Evolutionary conservation across 2,888 invertebrate species (phyloP), one percentile per base, ranked within the genome.

Genomic region (Cheilosia impressa): DNA sequence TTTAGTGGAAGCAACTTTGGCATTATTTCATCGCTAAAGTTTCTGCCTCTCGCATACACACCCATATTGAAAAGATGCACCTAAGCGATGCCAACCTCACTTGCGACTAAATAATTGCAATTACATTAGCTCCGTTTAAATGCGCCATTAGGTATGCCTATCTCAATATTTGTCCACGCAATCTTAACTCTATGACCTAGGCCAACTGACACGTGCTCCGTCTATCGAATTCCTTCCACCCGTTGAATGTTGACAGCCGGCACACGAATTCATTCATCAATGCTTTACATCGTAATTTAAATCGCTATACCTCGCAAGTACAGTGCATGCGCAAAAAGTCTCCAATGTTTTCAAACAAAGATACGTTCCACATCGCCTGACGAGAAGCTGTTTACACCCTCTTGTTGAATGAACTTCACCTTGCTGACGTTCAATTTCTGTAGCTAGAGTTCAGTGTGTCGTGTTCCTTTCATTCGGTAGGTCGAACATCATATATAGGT

Each of bases 261-360:
- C 34, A 68, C 15, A n/a, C 19, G 27, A 72, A 66, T 76, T 79
- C 83, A 83, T 83, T 83, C 78, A 83, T 83, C 63, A 68, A 66
- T 53, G 24, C 5, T 15, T 38, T 24, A 34, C 31, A 83, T 38
- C 38, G 55, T 57, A 58, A 43, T 50, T 31, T 45, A 15, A 45
- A 17, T 17, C n/a, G 17, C 17, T 15, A 45, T 15, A 2, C 13
- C 15, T 24, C 27, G 24, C 22, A 6, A n/a, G 4, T 31, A 34
- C 10, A 13, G 38, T 27, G 66, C 83, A 83, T 27, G 57, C 63
- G 78, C 17, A 19, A 43, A 78, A 83, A 83, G 83, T 84, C 83
- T 84, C 83, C 83, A 84, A 79, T 79, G 58, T 79, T 84, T 69
- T 83, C 57, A 79, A 75, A 75, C 75, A 73, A 45, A 79, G 22